Percentiles rank a stretch among this genome's conserved stretches.
These are phyloP conservation scores for Nomada fabriciana DNA, from an alignment of 2,888 invertebrate species.

Conservation along the genomic window DNA sequence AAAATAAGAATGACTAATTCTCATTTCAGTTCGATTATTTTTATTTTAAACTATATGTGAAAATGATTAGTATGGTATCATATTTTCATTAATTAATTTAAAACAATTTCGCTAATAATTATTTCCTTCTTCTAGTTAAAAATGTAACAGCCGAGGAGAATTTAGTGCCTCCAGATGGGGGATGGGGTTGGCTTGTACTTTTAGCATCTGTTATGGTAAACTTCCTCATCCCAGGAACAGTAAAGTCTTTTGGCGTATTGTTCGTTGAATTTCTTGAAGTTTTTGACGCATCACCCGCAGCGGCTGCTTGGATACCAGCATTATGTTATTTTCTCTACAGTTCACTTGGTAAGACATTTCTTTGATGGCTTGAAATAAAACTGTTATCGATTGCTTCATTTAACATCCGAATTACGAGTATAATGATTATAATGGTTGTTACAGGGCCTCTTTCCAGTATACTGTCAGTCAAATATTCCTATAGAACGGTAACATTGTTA, in stretches of 20 bases:
- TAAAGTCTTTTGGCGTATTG: constrained; percentile 94
- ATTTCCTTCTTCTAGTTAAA: constrained; percentile 63
- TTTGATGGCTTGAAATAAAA: neutral
- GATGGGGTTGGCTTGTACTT: constrained; percentile 93
- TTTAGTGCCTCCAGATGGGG: constrained; percentile 93
- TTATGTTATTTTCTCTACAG: constrained; percentile 95
- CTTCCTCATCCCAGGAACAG: constrained; percentile 93
- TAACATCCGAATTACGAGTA: neutral
- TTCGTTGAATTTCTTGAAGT: constrained; percentile 93
- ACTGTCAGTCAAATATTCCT: constrained; percentile 93
- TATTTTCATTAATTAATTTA: neutral
- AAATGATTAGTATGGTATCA: neutral
- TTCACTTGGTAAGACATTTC: constrained; percentile 89
- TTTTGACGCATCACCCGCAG: constrained; percentile 90
- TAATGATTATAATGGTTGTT: constrained; percentile 18
- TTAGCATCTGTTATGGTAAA: constrained; percentile 91
- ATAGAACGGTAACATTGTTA: constrained; percentile 92
- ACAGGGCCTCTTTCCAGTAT: constrained; percentile 94
- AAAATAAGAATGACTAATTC: neutral
- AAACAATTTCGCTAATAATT: neutral
- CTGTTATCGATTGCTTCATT: neutral
- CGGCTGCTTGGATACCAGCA: constrained; percentile 94
- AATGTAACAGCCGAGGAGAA: constrained; percentile 85
- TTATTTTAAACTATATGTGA: neutral
- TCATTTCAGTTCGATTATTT: neutral